Evolutionary conservation across 2,888 invertebrate species (phyloP).

Genomic region (Stenotaenia linearis): DNA sequence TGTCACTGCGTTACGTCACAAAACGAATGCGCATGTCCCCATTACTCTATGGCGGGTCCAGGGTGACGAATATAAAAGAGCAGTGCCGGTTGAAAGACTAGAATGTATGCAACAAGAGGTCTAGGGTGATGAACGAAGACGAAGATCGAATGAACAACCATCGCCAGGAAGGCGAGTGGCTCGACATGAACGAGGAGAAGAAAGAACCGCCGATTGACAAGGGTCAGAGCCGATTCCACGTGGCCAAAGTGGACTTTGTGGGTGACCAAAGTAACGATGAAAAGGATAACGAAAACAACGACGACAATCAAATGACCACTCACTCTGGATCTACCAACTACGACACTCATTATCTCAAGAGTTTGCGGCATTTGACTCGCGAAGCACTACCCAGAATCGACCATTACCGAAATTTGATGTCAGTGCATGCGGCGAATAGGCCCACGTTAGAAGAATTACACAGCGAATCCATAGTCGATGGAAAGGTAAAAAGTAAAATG

Average conservation of each 20-base stretch:
- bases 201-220: neutral
- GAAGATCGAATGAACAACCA: neutral
- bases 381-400: constrained; percentile 51
- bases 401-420: constrained; percentile 50
- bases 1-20: neutral
- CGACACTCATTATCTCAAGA: constrained; percentile 43
- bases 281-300: neutral
- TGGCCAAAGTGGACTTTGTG: constrained; percentile 41
- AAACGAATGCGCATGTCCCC: neutral
- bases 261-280: constrained; percentile 34
- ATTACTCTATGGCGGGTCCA: constrained; percentile 5
- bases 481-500: constrained; percentile 27
- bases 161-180: constrained; percentile 33
- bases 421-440: constrained; percentile 43
- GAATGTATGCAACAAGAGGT: neutral
- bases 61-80: constrained; percentile 19
- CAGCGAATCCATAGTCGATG: constrained; percentile 41
- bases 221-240: constrained; percentile 40
- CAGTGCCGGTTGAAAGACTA: constrained; percentile 10
- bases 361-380: constrained; percentile 45
- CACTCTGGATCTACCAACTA: constrained; percentile 39
- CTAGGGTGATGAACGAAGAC: neutral
- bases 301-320: constrained; percentile 32
- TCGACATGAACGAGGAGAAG: constrained; percentile 33
- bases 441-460: constrained; percentile 49